These are phyloP conservation scores for Molossus alvarezi DNA, from an alignment of 2,797 vertebrate species.

Conservation along the genomic window DNA sequence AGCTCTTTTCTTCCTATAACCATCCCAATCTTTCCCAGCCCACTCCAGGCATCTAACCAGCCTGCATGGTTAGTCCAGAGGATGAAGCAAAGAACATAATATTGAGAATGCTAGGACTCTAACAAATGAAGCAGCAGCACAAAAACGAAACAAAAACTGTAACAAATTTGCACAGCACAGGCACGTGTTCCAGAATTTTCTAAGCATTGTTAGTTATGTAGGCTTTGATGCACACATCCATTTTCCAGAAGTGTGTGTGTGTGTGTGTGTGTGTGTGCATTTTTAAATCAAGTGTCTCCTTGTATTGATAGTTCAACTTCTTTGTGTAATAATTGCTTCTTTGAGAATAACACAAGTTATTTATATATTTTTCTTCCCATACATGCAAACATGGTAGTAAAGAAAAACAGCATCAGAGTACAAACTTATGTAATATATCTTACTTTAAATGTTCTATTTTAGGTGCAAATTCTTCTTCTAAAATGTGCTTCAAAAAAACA, in stretches of 20 bases:
- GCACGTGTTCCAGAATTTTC: conserved; percentile 41
- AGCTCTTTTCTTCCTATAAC: not conserved
- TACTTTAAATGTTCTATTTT: not conserved
- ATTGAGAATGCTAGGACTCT: conserved; percentile 33
- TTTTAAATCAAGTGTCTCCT: not conserved
- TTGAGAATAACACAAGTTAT: not conserved
- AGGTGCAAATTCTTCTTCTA: not conserved
- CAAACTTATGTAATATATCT: not conserved
- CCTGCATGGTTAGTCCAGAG: not conserved
- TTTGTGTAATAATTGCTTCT: conserved; percentile 1
- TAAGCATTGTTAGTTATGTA: not conserved
- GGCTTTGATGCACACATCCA: conserved; percentile 13
- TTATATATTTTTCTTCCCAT: not conserved
- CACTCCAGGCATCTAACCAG: not conserved
- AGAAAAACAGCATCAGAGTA: not conserved
- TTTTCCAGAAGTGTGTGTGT: conserved; percentile 37
- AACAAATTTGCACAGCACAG: conserved; percentile 60
- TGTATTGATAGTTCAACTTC: not conserved
- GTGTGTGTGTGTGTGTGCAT: not conserved
- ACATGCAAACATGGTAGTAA: not conserved
- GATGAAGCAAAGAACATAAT: conserved; percentile 33
- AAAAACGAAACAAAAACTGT: conserved; percentile 31
- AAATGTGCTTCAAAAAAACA: not conserved
- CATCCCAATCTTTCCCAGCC: not conserved
- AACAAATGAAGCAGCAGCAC: conserved; percentile 76